A percentile compares a stretch with the other conserved stretches of the same genome.
Evolutionary conservation across 2,113 vertebrate genomes (phyloP).

Genomic region (Myotis brandtii): DNA sequence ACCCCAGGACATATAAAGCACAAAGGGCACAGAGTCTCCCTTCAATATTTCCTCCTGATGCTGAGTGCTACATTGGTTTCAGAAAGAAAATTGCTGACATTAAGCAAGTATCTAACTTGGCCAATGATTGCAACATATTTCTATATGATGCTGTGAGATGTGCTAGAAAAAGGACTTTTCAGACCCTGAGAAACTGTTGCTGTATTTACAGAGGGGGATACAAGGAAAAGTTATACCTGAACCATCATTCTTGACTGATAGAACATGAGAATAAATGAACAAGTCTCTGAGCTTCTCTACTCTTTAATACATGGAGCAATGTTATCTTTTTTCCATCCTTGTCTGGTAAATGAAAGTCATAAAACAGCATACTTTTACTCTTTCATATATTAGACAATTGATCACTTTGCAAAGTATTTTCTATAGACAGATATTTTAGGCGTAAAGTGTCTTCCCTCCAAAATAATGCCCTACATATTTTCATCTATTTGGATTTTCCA

Average conservation of each 20-base stretch:
- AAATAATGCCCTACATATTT: neutral
- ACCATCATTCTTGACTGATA: neutral
- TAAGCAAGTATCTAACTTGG: slow-evolving; percentile 19
- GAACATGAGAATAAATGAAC: neutral
- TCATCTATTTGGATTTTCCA: neutral
- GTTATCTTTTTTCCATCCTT: neutral
- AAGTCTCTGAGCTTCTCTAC: neutral
- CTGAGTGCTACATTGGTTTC: slow-evolving; percentile 32
- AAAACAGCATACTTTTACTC: neutral
- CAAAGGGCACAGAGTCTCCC: neutral
- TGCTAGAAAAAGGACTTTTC: neutral
- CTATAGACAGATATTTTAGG: neutral
- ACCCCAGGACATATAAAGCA: slow-evolving; percentile 23
- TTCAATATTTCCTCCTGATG: slow-evolving; percentile 37
- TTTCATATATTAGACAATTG: neutral
- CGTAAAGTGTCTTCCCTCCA: neutral
- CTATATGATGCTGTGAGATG: neutral
- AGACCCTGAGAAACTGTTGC: neutral
- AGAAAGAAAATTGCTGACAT: slow-evolving; percentile 65
- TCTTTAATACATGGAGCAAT: neutral
- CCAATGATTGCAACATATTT: slow-evolving; percentile 39
- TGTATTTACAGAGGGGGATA: neutral
- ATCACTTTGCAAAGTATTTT: neutral
- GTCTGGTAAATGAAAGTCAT: neutral
- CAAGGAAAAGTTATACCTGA: neutral